Evolutionary conservation across 2,113 vertebrate genomes (phyloP).

Genomic region (Tragelaphus scriptus): DNA sequence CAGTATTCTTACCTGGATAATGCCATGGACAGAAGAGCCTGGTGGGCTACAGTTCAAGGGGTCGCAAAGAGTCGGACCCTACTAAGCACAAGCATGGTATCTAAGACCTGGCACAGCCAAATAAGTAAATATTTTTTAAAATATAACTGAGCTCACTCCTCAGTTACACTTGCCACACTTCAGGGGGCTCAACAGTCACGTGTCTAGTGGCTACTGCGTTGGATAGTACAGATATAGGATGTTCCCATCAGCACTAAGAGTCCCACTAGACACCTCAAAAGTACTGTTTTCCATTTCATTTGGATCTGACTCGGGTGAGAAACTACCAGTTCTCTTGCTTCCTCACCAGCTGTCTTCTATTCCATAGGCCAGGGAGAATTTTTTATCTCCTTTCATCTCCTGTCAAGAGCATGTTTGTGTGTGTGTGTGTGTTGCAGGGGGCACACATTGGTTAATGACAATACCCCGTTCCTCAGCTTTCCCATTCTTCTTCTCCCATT

Average conservation of each 20-base stretch:
- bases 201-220: neutral
- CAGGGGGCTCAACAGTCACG: neutral
- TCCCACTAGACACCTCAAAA: neutral
- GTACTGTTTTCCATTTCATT: neutral
- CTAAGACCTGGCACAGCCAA: neutral
- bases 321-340: neutral
- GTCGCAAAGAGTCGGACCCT: fast-evolving
- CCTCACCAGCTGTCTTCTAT: neutral
- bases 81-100: neutral
- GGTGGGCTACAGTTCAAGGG: neutral
- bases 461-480: neutral
- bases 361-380: neutral
- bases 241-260: neutral
- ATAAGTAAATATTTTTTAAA: neutral
- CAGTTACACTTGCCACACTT: neutral
- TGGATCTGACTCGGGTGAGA: neutral
- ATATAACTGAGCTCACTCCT: neutral
- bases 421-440: neutral
- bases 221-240: neutral
- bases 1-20: neutral
- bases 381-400: neutral
- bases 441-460: neutral
- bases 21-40: neutral
- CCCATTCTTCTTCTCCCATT: neutral
- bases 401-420: neutral